Conservation (phyloP, 2,888 invertebrate species). For the Fragum whitleyi region DNA sequence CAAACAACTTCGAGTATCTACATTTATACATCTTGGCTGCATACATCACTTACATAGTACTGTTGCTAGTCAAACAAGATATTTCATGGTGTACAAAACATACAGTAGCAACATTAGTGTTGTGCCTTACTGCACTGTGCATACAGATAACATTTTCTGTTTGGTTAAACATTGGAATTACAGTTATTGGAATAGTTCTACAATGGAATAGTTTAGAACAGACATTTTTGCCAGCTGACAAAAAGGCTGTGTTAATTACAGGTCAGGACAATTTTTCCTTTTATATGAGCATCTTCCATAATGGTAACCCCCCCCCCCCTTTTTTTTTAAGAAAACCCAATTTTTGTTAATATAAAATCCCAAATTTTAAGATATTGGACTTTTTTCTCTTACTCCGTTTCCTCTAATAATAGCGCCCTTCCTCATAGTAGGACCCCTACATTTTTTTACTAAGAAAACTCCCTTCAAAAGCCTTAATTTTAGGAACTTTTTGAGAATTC, state of each 20-base stretch:
- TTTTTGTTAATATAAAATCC: too few relatives aligned
- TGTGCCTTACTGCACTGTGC: background rate
- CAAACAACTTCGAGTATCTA: background rate
- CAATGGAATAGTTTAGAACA: constrained; percentile 42
- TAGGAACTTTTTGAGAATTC: too few relatives aligned
- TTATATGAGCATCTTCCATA: too few relatives aligned
- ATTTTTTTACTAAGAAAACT: too few relatives aligned
- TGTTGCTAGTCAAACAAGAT: constrained; percentile 1
- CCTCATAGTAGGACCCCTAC: too few relatives aligned
- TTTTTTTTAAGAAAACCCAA: too few relatives aligned
- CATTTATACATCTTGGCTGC: background rate
- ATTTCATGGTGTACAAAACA: background rate
- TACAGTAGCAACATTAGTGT: background rate
- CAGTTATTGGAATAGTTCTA: constrained; percentile 22
- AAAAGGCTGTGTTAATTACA: constrained; percentile 76
- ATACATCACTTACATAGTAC: background rate
- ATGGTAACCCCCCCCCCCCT: too few relatives aligned
- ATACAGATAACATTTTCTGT: background rate
- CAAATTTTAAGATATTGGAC: too few relatives aligned
- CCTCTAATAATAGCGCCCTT: too few relatives aligned
- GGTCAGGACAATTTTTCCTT: constrained; percentile 63
- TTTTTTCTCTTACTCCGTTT: too few relatives aligned
- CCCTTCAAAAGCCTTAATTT: too few relatives aligned
- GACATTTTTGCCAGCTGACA: constrained; percentile 57
- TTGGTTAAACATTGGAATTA: background rate